Percentiles rank a stretch among this genome's conserved stretches.
Evolutionary conservation across 2,113 vertebrate genomes (phyloP).

Genomic region (rat (Rattus norvegicus)): GRCr8 NC_086028.1:18044001-18044500

Average conservation of each 20-base stretch:
- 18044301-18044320: not conserved
- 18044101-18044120: not conserved
- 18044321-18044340: conserved; percentile 19
- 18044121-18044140: conserved; percentile 40
- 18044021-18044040: conserved; percentile 59
- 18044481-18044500: not conserved
- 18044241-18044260: not conserved
- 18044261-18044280: fast-evolving
- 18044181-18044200: not conserved
- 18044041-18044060: conserved; percentile 56
- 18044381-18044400: not conserved
- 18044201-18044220: not conserved
- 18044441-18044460: not conserved
- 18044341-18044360: not conserved
- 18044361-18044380: not conserved
- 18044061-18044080: not conserved
- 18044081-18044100: not conserved
- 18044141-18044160: not conserved
- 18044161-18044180: not conserved
- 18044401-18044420: not conserved
- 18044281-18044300: not conserved
- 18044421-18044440: not conserved
- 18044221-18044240: fast-evolving
- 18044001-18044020: conserved; percentile 69
- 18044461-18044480: not conserved